phyloP scores from a whole-genome alignment of 2,888 invertebrate genomes.

The Mythimna ferrago region DNA sequence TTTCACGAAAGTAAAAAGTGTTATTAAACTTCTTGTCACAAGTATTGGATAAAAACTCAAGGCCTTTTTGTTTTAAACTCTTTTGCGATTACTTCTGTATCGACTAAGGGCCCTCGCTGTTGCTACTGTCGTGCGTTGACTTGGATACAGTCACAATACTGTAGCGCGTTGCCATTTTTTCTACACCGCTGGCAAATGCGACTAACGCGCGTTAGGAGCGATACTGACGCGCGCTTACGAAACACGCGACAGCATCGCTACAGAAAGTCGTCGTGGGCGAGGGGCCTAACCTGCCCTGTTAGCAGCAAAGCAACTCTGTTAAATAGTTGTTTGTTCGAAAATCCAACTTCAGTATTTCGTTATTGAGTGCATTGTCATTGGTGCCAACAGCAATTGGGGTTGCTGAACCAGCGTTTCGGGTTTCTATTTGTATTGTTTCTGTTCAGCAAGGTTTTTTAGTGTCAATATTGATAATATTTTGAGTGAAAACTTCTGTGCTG shows the following conservation, averaged over 20 bases:
- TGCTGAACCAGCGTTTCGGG: conserved; percentile 31
- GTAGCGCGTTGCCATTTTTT: too few relatives aligned
- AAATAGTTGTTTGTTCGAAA: conserved; percentile 42
- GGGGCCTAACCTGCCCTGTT: conserved; percentile 10
- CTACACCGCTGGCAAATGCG: too few relatives aligned
- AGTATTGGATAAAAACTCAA: background rate
- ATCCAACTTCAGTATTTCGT: conserved; percentile 36
- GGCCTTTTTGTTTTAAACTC: background rate
- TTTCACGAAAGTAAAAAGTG: background rate
- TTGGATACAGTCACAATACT: too few relatives aligned
- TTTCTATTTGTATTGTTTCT: conserved; percentile 44
- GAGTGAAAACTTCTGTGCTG: background rate
- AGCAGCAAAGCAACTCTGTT: conserved; percentile 14
- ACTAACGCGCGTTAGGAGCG: too few relatives aligned
- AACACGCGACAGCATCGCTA: too few relatives aligned
- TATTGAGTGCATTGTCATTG: conserved; percentile 56
- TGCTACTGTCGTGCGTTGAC: too few relatives aligned
- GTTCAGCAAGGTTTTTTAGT: conserved; percentile 16
- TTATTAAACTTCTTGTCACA: background rate
- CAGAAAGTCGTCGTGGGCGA: too few relatives aligned
- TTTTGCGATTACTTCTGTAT: background rate
- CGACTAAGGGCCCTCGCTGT: too few relatives aligned
- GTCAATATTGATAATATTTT: background rate
- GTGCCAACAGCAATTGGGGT: conserved; percentile 51
- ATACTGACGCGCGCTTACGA: too few relatives aligned